phyloP scores from a whole-genome alignment of 2,888 invertebrate genomes.

The Melangyna quadrimaculata region DNA sequence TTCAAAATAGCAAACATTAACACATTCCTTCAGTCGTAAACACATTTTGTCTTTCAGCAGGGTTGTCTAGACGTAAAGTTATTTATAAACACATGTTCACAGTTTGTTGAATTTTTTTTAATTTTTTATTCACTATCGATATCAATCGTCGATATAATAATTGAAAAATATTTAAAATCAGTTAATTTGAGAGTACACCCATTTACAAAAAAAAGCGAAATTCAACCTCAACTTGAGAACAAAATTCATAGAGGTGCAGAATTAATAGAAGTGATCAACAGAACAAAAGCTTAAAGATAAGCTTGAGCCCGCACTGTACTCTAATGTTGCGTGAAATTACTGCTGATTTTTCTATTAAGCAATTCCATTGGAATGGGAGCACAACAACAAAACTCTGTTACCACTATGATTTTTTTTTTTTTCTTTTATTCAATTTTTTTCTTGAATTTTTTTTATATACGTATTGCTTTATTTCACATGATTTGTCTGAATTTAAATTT shows the following conservation, averaged over 20 bases:
- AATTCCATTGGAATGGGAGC: slow-evolving; percentile 68
- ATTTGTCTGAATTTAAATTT: slow-evolving; percentile 64
- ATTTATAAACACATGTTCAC: neutral
- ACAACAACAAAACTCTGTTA: slow-evolving; percentile 63
- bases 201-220: slow-evolving; percentile 23
- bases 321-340: slow-evolving; percentile 71
- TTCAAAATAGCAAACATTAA: slow-evolving; percentile 5
- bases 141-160: neutral
- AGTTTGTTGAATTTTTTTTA: slow-evolving; percentile 4
- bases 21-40: neutral
- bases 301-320: neutral
- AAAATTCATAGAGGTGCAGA: neutral
- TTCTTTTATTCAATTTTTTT: slow-evolving; percentile 9
- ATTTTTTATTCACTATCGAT: neutral
- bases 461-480: slow-evolving; percentile 61
- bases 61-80: slow-evolving; percentile 18
- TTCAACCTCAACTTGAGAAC: slow-evolving; percentile 8
- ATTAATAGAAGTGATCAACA: neutral
- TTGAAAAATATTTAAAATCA: slow-evolving; percentile 13
- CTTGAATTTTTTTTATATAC: neutral
- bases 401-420: slow-evolving; percentile 23
- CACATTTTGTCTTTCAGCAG: neutral
- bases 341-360: slow-evolving; percentile 70
- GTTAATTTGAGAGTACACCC: slow-evolving; percentile 44
- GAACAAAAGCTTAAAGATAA: neutral